Conservation (phyloP, 2,888 invertebrate species). For the Prenolepis imparis region DNA sequence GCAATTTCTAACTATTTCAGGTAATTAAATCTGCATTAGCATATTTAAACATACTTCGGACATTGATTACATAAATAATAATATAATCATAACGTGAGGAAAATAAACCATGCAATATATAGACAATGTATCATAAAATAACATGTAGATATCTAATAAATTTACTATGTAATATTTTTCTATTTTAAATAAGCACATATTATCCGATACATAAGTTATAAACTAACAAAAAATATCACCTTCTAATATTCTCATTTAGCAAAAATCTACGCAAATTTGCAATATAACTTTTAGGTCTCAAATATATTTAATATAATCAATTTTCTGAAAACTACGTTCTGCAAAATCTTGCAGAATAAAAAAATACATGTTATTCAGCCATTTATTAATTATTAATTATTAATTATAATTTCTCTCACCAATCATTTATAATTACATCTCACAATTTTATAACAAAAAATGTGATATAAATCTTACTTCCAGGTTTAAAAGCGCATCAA, state of each 20-base stretch:
- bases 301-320: neutral
- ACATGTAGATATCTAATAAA: neutral
- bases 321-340: neutral
- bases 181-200: neutral
- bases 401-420: no score
- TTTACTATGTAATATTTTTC: neutral
- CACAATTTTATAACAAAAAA: neutral
- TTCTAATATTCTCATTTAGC: neutral
- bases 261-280: neutral
- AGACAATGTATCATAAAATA: conserved; percentile 21
- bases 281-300: neutral
- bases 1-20: conserved; percentile 54
- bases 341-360: neutral
- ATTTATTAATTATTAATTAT: no score
- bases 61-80: conserved; percentile 25
- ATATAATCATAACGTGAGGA: neutral
- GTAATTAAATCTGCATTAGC: conserved; percentile 66
- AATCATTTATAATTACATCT: neutral
- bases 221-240: neutral
- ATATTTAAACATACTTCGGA: conserved; percentile 69
- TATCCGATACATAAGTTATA: neutral
- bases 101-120: neutral
- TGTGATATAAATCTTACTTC: conserved; percentile 30
- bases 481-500: conserved; percentile 58
- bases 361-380: neutral